These are phyloP conservation scores for Drosophila insularis DNA, from an alignment of 1,140 invertebrate species.

Conservation along the genomic window DNA sequence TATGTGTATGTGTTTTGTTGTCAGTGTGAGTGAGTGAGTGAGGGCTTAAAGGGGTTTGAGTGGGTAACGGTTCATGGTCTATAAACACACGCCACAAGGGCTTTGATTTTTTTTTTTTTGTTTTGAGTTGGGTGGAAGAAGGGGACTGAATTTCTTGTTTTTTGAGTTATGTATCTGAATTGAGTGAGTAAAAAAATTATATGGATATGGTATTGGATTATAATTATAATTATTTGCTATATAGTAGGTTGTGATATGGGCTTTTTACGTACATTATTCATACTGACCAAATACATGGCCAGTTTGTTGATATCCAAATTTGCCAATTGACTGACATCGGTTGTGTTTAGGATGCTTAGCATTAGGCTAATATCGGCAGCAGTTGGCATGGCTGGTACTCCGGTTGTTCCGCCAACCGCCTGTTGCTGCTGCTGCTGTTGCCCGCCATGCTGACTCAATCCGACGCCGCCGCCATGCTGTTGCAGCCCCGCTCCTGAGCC, in stretches of 20 bases:
- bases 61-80: slow-evolving; percentile 53
- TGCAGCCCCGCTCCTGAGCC: slow-evolving; percentile 37
- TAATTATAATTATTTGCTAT: slow-evolving; percentile 8
- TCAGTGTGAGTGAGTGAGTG: slow-evolving; percentile 39
- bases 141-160: background rate
- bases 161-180: background rate
- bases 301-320: slow-evolving; percentile 89
- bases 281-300: slow-evolving; percentile 89
- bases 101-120: background rate
- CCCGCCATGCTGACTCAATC: slow-evolving; percentile 41
- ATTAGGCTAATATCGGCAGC: slow-evolving; percentile 81
- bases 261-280: slow-evolving; percentile 79
- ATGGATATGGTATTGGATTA: slow-evolving; percentile 13
- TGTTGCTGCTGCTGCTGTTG: background rate
- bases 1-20: slow-evolving; percentile 29
- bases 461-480: slow-evolving; percentile 21
- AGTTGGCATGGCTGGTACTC: slow-evolving; percentile 74
- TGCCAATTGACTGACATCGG: slow-evolving; percentile 83
- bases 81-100: slow-evolving; percentile 38
- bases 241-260: slow-evolving; percentile 20
- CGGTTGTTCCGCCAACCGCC: slow-evolving; percentile 33
- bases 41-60: slow-evolving; percentile 15
- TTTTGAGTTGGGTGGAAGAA: background rate
- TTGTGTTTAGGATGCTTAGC: slow-evolving; percentile 83
- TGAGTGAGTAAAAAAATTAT: slow-evolving; percentile 2